Percentiles rank a stretch among this genome's conserved stretches.
Evolutionary conservation across 2,888 invertebrate genomes (phyloP).

Genomic region (Druceiella hillmani): DNA sequence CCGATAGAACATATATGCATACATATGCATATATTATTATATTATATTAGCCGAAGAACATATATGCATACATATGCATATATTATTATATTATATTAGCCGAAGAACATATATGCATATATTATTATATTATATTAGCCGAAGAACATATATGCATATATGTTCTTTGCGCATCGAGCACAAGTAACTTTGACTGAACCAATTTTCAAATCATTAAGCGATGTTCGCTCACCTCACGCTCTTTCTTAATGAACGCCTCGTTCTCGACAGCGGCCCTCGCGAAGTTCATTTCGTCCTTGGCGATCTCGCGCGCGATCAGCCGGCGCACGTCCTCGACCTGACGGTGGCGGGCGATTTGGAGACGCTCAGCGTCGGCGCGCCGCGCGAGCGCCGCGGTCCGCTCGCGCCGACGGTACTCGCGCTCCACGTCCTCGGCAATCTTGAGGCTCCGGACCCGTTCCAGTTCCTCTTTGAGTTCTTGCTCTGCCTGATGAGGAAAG

Average conservation of each 20-base stretch:
- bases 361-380: slow-evolving; percentile 43
- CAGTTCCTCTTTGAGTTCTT: slow-evolving; percentile 45
- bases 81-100: too few relatives aligned
- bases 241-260: slow-evolving; percentile 45
- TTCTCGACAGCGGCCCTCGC: slow-evolving; percentile 53
- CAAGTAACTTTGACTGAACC: too few relatives aligned
- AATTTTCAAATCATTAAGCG: too few relatives aligned
- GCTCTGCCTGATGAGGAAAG: slow-evolving; percentile 46
- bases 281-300: slow-evolving; percentile 58
- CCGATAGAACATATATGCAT: too few relatives aligned
- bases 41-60: too few relatives aligned
- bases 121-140: too few relatives aligned
- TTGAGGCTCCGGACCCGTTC: slow-evolving; percentile 47
- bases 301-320: slow-evolving; percentile 60
- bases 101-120: too few relatives aligned
- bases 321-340: slow-evolving; percentile 56
- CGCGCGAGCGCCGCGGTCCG: slow-evolving; percentile 54
- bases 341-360: slow-evolving; percentile 49
- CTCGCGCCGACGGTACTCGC: slow-evolving; percentile 63
- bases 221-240: slow-evolving; percentile 37
- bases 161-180: too few relatives aligned
- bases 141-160: too few relatives aligned
- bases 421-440: slow-evolving; percentile 57
- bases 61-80: too few relatives aligned
- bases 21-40: too few relatives aligned